Conservation (phyloP, 2,888 invertebrate genomes). For the Morpho deidamia region DNA sequence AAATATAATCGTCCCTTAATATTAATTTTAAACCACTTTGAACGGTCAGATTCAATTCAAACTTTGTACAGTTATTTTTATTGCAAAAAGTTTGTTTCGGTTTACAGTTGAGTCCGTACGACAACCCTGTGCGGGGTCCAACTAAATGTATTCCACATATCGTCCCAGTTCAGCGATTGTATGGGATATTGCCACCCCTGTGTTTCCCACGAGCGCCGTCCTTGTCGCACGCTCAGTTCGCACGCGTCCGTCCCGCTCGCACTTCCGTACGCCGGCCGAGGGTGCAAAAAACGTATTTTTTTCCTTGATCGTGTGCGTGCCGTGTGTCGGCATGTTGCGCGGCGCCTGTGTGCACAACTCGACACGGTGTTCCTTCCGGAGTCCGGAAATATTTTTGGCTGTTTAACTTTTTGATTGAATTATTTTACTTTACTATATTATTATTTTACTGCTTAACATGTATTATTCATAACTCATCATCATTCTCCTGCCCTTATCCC, state of each 20-base stretch:
- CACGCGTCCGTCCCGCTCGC: slow-evolving; percentile 32
- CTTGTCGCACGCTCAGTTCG: slow-evolving; percentile 33
- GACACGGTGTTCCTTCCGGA: slow-evolving; percentile 9
- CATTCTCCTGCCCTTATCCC: no score
- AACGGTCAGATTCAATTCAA: no score
- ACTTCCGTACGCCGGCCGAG: slow-evolving; percentile 65
- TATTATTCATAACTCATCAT: no score
- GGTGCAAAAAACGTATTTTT: slow-evolving; percentile 61
- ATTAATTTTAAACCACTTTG: no score
- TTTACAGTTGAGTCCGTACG: slow-evolving; percentile 11
- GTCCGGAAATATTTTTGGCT: neutral
- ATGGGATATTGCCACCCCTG: slow-evolving; percentile 75
- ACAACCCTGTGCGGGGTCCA: slow-evolving; percentile 5
- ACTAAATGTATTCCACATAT: slow-evolving; percentile 27
- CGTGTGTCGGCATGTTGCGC: slow-evolving; percentile 43
- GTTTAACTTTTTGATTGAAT: no score
- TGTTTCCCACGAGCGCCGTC: slow-evolving; percentile 67
- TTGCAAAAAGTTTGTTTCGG: no score
- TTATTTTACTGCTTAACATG: no score
- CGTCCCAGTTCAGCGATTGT: slow-evolving; percentile 62
- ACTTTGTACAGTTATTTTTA: no score
- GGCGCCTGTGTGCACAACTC: slow-evolving; percentile 12
- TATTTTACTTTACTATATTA: no score
- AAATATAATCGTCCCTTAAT: no score
- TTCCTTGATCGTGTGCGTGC: slow-evolving; percentile 62